These are phyloP conservation scores for Crocuta crocuta DNA, from an alignment of 2,113 vertebrate species.

Conservation along the genomic window DNA sequence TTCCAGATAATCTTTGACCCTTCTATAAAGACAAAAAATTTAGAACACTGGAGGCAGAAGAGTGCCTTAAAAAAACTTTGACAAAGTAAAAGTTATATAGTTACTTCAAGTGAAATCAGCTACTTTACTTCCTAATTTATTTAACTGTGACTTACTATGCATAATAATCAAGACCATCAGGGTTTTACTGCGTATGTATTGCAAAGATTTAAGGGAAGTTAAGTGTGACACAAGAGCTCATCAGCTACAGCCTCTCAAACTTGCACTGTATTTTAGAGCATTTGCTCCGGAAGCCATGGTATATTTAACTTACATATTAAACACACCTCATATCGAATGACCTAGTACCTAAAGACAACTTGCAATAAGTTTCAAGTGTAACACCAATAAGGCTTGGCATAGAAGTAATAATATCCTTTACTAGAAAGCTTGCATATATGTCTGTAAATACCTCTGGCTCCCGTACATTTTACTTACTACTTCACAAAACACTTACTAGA, in stretches of 20 bases:
- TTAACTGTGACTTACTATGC: not conserved
- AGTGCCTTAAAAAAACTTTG: not conserved
- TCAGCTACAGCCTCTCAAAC: not conserved
- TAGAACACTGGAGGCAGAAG: not conserved
- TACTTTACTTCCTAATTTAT: not conserved
- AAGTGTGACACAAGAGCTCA: not conserved
- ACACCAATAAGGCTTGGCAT: not conserved
- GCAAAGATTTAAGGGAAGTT: constrained; percentile 16
- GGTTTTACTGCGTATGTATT: constrained; percentile 21
- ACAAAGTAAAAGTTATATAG: not conserved
- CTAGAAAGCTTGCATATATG: constrained; percentile 12
- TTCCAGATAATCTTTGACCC: not conserved
- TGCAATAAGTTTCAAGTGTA: constrained; percentile 51
- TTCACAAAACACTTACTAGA: constrained; percentile 61
- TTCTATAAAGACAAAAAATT: not conserved
- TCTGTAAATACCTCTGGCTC: constrained; percentile 47
- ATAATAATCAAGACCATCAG: not conserved
- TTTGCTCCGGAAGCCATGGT: not conserved
- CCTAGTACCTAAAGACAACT: not conserved
- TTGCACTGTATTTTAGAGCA: not conserved
- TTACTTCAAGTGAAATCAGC: not conserved
- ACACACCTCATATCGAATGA: not conserved
- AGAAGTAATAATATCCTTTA: constrained; percentile 43
- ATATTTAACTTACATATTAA: not conserved
- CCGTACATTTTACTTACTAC: not conserved